Base-by-base conservation (phyloP, 1,140 invertebrate genomes). In the Drosophila grimshawi region DNA sequence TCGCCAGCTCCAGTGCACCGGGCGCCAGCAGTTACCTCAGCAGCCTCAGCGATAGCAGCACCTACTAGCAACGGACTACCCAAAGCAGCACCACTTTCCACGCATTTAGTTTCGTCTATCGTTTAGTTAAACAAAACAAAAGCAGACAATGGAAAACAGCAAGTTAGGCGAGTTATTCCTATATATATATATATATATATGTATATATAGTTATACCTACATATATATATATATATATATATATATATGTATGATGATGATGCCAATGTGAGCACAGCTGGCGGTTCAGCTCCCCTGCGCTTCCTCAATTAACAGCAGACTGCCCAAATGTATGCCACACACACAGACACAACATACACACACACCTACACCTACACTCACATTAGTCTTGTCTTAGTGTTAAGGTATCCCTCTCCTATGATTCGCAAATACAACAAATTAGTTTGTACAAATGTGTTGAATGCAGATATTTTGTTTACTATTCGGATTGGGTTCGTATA, bases 21-120 rank as follows among this genome's bases (percentile, higher is more conserved):
- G 65, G 78, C 52, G 73, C 71, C 62, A 68, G 80, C 69, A 89
- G 76, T 67, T 88, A 88, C 80, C 76, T 89, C 65, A 88, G 83
- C 85, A 88, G 83, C 64, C 76, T 78, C 77, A 88, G 85, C 68
- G 83, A 88, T 64, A 88, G 83, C 85, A 89, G 85, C 85, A 88
- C 80, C 76, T 78, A 88, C 69, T 88, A 70, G 68, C 45, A 48
- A 32, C 45, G 55, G 55, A 77, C 53, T 77, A 69, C 55, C 76
- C 73, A 74, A 72, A 76, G 74, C 69, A 60, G 19, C 19, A 19
- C 19, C 19, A 19, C 19, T 19, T 55, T 63, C 35, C 33, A 57
- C 46, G 56, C 67, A 55, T 61, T 49, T 43, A 74, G 64, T 56
- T 55, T 61, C 10, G 41, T 33, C 33, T 6, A 55, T 8, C 37